Base-by-base conservation (phyloP, 2,888 invertebrate genomes). In the Andrena camellia region DNA sequence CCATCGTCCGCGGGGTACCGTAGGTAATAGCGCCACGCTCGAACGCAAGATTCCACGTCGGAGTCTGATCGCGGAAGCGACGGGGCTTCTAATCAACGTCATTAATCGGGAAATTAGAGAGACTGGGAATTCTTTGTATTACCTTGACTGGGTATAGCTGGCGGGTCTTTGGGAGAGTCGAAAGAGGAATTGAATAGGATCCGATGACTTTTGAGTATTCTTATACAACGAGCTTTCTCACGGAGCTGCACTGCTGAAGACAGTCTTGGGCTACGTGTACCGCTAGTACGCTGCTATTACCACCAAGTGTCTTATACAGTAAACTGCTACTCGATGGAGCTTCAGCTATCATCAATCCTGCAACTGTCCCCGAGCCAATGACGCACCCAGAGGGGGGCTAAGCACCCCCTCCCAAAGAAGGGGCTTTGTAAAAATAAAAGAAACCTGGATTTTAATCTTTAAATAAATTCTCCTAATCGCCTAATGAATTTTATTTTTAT, bases 41-140 rank as follows among this genome's bases (percentile, higher is more conserved):
- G 10, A 13, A 35, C 35, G n/a, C 42, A 35, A 29, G 64, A 73
- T 64, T 73, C 26, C 52, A 42, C 42, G 42, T 42, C 42, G 42
- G 42, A 17, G 17, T 42, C 42, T 17, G 42, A 17, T 67, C 54
- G 17, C 23, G 68, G 68, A 74, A 74, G 59, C 54, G 23, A 57
- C 8, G 20, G 20, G 20, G 29, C 31, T 26, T 57, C 10, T 23
- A 26, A 57, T 57, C 23, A 23, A 42, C 42, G 42, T 42, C 52
- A 20, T 20, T 57, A 23, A 23, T 26, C 57, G 23, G 57, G 23
- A 57, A 57, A 23, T 57, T 57, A 20, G 57, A 57, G 23, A 23
- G 10, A 23, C 23, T 57, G 20, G 23, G 57, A 57, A 26, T 23
- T 26, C 23, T 57, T 57, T 57, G 23, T 57, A 26, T 26, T 23